phyloP scores from a whole-genome alignment of 2,113 vertebrate genomes.

The Vidua chalybeata region DNA sequence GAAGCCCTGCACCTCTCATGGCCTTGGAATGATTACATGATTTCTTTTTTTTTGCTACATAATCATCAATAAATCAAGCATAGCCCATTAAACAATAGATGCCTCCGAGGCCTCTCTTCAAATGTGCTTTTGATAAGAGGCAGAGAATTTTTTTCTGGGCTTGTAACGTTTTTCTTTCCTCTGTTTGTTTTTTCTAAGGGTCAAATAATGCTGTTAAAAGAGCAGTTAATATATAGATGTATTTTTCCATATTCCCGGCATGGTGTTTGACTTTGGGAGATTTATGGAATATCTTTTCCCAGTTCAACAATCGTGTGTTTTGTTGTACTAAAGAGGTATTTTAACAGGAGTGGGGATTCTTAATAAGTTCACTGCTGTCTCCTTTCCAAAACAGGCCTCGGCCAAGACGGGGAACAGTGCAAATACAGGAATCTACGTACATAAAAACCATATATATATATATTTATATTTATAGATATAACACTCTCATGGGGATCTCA shows the following conservation, averaged over 20 bases:
- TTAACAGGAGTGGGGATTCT: conserved; percentile 50
- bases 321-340: conserved; percentile 58
- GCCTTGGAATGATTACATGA: conserved; percentile 3
- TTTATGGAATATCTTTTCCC: conserved; percentile 68
- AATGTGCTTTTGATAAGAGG: conserved; percentile 72
- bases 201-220: conserved; percentile 68
- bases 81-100: conserved; percentile 60
- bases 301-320: conserved; percentile 59
- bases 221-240: conserved; percentile 60
- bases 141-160: conserved; percentile 28
- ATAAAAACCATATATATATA: not conserved
- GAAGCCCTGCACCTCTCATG: not conserved
- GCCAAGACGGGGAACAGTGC: not conserved
- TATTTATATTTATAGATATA: not conserved
- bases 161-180: conserved; percentile 62
- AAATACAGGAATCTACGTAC: not conserved
- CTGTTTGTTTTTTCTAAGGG: conserved; percentile 68
- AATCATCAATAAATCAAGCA: conserved; percentile 64
- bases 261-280: conserved; percentile 64
- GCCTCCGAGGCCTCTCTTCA: conserved; percentile 46
- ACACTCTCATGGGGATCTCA: not conserved
- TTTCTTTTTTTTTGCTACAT: not conserved
- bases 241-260: conserved; percentile 56
- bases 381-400: conserved; percentile 36
- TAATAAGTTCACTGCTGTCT: conserved; percentile 49